Conservation (phyloP, 2,888 invertebrate species). For the Drosophila setosimentum region DNA sequence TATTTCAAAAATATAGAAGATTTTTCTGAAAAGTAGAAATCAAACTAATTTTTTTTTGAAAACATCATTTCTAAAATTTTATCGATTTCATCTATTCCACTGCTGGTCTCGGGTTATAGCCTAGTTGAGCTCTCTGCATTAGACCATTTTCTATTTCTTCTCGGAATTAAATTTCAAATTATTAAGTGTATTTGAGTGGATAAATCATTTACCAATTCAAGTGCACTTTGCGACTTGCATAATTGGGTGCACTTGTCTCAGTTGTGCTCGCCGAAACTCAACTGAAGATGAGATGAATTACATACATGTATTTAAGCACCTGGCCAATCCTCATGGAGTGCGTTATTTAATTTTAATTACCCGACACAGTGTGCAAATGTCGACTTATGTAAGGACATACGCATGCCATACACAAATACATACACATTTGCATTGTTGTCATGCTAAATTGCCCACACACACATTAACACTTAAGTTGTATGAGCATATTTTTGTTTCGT, state of each 20-base stretch:
- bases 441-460: conserved; percentile 57
- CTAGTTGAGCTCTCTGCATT: too few species aligned
- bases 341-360: conserved; percentile 46
- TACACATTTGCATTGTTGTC: conserved; percentile 53
- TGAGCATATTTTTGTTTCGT: background rate
- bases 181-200: background rate
- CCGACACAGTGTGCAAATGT: conserved; percentile 1
- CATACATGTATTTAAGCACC: background rate
- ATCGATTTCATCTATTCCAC: too few species aligned
- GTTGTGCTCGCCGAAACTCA: background rate
- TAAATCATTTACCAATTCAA: background rate
- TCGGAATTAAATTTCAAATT: background rate
- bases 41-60: too few species aligned
- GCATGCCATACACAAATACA: background rate
- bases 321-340: background rate
- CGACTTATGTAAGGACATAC: conserved; percentile 12
- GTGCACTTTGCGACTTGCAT: background rate
- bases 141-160: background rate
- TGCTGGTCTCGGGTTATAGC: background rate
- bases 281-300: conserved; percentile 3
- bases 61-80: too few species aligned
- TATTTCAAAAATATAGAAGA: background rate
- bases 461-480: background rate
- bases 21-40: background rate
- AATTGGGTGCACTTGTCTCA: background rate